Evolutionary conservation across 2,797 vertebrate species (phyloP), one percentile per base, ranked within the genome.

Genomic region (Ambastaia sidthimunki): DNA sequence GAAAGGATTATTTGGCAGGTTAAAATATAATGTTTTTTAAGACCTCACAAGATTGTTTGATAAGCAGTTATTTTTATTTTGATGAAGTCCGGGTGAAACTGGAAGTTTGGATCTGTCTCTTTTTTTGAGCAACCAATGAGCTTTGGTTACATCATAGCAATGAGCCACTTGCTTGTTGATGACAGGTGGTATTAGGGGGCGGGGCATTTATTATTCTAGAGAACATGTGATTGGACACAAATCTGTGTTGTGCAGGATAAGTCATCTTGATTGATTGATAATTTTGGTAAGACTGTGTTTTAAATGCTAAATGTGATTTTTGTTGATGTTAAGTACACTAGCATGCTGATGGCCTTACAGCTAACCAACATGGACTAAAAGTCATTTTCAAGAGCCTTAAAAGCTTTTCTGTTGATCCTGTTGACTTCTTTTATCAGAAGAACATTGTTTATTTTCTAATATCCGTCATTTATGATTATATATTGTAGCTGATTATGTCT

Each of bases 401-500:
- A 63, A 11, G 23, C 25, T 68, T 66, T 76, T 73, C 50, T 75
- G 28, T 25, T 9, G 4, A 57, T 18, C 31, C 21, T 13, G 31
- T 62, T 52, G 41, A 65, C 60, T 71, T 68, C 41, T 71, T 78
- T 48, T 54, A 57, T 19, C 23, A 37, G 65, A n/a, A 31, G 21
- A 70, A 71, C 18, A 55, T 69, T 41, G 47, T 52, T 80, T 71
- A 55, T 71, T 76, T 21, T 76, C 57, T 78, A 54, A 47, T 52
- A 73, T 54, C 19, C 9, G 18, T 57, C 19, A 71, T 74, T 67
- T 54, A 82, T 74, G 47, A 55, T 66, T 76, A 62, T 60, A 71
- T 70, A 76, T 74, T 78, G 66, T 44, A 25, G 50, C 50, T 80
- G 59, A 34, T 71, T 83, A 76, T 71, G 23, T n/a, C n/a, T n/a